Evolutionary conservation across 2,113 vertebrate species (phyloP).

Genomic region (Apteryx mantelli): DNA sequence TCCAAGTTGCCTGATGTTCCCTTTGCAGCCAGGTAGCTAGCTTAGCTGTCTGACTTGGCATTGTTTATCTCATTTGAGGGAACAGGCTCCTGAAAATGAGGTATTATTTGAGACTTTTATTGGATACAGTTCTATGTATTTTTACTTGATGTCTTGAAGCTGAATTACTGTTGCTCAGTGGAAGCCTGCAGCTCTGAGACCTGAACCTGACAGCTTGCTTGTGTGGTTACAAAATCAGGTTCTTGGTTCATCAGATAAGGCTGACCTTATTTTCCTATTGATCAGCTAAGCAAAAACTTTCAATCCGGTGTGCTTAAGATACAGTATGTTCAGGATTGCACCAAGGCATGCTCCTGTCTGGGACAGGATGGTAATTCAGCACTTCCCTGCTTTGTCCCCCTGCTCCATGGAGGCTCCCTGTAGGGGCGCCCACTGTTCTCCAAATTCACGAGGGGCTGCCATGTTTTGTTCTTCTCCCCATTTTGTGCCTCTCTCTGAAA

Average conservation of each 20-base stretch:
- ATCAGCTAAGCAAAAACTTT: background rate
- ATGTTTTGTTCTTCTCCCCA: background rate
- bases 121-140: background rate
- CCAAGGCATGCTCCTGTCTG: background rate
- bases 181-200: background rate
- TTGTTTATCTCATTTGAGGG: background rate
- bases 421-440: background rate
- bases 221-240: background rate
- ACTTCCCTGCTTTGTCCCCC: background rate
- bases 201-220: background rate
- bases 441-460: background rate
- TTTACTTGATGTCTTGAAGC: background rate
- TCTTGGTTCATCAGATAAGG: background rate
- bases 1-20: background rate
- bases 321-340: background rate
- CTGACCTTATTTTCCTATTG: background rate
- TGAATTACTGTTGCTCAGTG: conserved; percentile 1
- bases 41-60: background rate
- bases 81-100: background rate
- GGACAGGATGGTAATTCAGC: background rate
- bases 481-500: background rate
- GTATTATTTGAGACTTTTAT: background rate
- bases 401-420: background rate
- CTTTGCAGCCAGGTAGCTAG: background rate
- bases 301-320: background rate